Conservation (phyloP, 2,888 invertebrate genomes). For the Cenopis cana region DNA sequence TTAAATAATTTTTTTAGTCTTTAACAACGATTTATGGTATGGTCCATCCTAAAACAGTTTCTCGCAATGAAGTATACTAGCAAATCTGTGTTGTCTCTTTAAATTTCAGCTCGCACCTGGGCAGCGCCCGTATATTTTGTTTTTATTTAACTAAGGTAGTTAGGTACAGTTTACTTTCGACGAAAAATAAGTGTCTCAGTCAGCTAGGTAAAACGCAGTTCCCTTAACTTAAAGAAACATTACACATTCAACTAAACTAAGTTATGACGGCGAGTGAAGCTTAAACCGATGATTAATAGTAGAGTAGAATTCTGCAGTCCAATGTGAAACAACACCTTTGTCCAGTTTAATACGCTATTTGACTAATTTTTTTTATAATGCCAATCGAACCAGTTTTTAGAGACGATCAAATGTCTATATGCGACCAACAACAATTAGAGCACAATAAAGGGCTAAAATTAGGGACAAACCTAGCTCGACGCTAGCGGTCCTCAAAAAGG, state of each 20-base stretch:
- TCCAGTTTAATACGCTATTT: no score
- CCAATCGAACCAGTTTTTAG: no score
- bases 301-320: conserved; percentile 1
- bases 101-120: not conserved
- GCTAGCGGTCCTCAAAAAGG: no score
- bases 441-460: no score
- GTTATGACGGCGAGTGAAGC: not conserved
- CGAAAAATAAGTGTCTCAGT: conserved; percentile 1
- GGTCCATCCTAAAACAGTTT: no score
- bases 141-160: not conserved
- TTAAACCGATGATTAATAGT: not conserved
- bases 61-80: not conserved
- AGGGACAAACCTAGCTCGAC: no score
- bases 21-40: no score
- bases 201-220: not conserved
- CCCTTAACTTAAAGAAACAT: not conserved
- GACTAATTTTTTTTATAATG: no score
- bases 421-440: no score
- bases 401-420: no score
- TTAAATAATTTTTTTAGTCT: no score
- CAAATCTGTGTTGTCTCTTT: not conserved
- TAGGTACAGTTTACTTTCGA: not conserved
- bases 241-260: not conserved
- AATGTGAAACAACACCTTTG: not conserved
- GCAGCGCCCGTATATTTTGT: not conserved